phyloP scores from a whole-genome alignment of 2,113 vertebrate species.

The Meleagris gallopavo region DNA sequence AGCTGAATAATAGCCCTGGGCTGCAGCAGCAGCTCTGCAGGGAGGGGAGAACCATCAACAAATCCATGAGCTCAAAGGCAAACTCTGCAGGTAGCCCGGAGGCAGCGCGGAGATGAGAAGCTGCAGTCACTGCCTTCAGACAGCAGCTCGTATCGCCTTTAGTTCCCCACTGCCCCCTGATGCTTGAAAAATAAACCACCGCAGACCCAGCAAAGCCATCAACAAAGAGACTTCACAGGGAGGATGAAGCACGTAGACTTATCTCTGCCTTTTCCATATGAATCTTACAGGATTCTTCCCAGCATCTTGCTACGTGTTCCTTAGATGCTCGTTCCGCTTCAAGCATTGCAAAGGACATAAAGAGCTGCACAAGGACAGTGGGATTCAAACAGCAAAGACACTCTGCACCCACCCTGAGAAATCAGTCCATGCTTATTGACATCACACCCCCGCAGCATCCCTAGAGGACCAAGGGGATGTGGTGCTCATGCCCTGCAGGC shows the following conservation, averaged over 20 bases:
- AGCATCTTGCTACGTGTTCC: rapidly evolving
- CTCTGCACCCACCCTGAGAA: background rate
- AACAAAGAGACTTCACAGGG: background rate
- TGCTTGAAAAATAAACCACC: background rate
- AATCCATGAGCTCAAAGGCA: background rate
- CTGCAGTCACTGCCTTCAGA: background rate
- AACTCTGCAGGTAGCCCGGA: background rate
- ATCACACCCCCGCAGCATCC: background rate
- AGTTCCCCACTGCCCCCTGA: background rate
- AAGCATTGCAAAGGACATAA: background rate
- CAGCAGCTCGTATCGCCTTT: background rate
- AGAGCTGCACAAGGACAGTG: background rate
- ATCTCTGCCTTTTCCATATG: background rate
- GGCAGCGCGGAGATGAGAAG: background rate
- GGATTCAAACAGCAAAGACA: background rate
- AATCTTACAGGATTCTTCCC: background rate
- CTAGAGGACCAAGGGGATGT: background rate
- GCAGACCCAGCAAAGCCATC: background rate
- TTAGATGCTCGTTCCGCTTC: background rate
- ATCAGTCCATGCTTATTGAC: background rate
- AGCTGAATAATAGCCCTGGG: background rate
- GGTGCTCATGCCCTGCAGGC: background rate
- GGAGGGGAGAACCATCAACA: background rate
- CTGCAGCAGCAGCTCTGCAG: constrained; percentile 7
- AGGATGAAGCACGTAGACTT: background rate